A percentile compares a stretch with the other conserved stretches of the same genome.
Evolutionary conservation across 1,140 invertebrate genomes (phyloP).

Genomic region (Solen grandis): DNA sequence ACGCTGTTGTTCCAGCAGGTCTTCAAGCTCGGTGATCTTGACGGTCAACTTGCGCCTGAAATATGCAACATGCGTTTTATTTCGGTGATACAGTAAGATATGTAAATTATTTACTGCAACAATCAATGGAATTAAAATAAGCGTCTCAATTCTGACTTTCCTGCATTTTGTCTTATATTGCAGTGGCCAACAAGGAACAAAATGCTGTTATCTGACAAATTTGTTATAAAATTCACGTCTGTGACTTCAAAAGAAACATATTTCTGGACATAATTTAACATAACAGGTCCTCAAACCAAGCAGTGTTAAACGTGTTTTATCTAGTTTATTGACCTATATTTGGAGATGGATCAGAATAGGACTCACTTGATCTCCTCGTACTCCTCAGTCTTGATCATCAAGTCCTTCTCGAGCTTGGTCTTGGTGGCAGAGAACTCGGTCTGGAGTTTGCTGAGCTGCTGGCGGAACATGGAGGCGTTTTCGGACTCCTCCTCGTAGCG

Average conservation of each 20-base stretch:
- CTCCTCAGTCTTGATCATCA: conserved; percentile 78
- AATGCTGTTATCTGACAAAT: no score
- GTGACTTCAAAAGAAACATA: no score
- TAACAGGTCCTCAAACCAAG: no score
- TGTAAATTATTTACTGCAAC: background rate
- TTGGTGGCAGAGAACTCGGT: conserved; percentile 76
- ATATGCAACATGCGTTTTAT: background rate
- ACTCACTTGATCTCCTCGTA: conserved; percentile 78
- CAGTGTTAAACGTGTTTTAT: no score
- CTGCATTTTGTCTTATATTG: no score
- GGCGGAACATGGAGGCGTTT: conserved; percentile 70
- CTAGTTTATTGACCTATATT: no score
- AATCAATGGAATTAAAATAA: background rate
- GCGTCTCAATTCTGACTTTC: background rate
- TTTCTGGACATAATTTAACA: no score
- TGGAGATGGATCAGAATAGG: no score
- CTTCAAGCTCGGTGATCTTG: conserved; percentile 78
- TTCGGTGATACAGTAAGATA: background rate
- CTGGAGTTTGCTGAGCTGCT: conserved; percentile 71
- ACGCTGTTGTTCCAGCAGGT: conserved; percentile 72
- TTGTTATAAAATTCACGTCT: no score
- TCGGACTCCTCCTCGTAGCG: conserved; percentile 80
- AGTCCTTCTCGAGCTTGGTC: conserved; percentile 79
- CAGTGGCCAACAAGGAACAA: no score
- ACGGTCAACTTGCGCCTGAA: conserved; percentile 77